These are phyloP conservation scores for Tanytarsus gracilentus DNA, from an alignment of 2,888 invertebrate species.

Conservation along the genomic window DNA sequence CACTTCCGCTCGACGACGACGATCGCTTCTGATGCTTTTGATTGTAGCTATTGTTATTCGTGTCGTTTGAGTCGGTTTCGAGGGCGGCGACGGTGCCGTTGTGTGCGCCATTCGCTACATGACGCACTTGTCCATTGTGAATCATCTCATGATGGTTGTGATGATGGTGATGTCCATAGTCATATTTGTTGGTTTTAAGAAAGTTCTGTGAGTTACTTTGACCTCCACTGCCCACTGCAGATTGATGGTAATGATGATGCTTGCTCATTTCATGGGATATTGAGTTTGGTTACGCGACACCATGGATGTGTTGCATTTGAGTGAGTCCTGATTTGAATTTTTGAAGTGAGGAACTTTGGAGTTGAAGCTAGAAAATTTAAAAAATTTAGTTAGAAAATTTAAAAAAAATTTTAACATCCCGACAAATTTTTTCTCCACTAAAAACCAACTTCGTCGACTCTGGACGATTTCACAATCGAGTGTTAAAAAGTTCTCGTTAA, in stretches of 20 bases:
- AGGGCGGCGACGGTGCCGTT: neutral
- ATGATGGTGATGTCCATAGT: neutral
- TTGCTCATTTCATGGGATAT: neutral
- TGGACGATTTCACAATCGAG: too few species aligned
- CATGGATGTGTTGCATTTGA: neutral
- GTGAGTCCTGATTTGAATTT: neutral
- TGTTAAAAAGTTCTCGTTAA: too few species aligned
- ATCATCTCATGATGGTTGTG: neutral
- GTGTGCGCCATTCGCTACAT: neutral
- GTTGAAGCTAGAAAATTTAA: too few species aligned
- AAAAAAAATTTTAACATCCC: too few species aligned
- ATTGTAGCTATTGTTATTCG: neutral
- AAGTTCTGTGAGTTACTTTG: slow-evolving; percentile 5
- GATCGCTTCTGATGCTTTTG: neutral
- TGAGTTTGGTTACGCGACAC: neutral
- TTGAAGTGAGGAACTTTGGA: too few species aligned
- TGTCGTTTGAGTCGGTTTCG: slow-evolving; percentile 2
- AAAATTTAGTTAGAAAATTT: too few species aligned
- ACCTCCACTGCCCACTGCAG: slow-evolving; percentile 1
- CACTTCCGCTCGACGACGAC: neutral
- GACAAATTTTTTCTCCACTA: too few species aligned
- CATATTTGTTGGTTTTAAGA: neutral
- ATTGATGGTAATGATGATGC: slow-evolving; percentile 8
- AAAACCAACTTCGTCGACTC: too few species aligned
- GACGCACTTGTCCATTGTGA: neutral